These are phyloP conservation scores for Myiotriccus ornatus DNA, from an alignment of 2,797 vertebrate species.

Conservation along the genomic window DNA sequence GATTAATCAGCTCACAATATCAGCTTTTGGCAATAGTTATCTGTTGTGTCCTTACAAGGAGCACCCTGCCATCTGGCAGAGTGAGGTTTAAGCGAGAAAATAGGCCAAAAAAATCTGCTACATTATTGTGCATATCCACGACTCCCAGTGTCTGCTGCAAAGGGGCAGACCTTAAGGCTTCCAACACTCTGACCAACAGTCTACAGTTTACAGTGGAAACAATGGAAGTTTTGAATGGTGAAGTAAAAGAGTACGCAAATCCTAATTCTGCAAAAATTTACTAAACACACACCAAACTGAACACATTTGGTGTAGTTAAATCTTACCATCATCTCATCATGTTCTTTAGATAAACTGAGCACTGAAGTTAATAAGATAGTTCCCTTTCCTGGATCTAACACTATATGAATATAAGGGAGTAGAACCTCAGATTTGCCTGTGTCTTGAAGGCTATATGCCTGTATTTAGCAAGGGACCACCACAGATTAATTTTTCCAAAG, in stretches of 20 bases:
- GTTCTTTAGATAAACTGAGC: background rate
- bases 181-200: background rate
- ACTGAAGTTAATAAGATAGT: background rate
- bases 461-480: background rate
- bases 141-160: background rate
- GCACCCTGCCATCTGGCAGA: background rate
- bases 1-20: background rate
- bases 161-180: background rate
- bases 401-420: background rate
- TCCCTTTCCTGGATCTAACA: background rate
- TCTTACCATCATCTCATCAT: background rate
- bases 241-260: background rate
- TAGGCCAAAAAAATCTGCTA: background rate
- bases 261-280: background rate
- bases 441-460: background rate
- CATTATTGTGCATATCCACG: background rate
- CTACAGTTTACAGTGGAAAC: background rate
- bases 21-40: background rate
- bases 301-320: background rate
- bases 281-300: background rate
- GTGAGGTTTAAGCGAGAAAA: background rate
- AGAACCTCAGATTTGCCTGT: background rate
- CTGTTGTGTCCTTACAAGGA: background rate
- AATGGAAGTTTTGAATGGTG: background rate
- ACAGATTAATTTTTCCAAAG: conserved; percentile 8